Conservation (phyloP, 2,797 vertebrate genomes). For the Scyliorhinus canicula region DNA sequence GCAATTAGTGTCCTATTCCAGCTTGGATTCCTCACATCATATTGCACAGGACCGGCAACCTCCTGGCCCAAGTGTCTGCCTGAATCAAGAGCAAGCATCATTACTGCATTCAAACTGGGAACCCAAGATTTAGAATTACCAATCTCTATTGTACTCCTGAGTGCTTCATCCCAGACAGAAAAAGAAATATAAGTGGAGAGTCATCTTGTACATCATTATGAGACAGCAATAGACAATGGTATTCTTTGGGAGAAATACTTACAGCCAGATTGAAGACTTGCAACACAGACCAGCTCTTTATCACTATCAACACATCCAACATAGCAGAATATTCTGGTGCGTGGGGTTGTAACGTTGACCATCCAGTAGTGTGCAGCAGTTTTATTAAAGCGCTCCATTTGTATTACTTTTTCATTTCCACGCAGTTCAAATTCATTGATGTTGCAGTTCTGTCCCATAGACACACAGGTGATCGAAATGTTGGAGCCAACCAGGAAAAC, state of each 20-base stretch:
- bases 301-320: accelerated
- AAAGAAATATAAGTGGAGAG: neutral
- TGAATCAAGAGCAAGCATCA: neutral
- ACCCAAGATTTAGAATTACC: neutral
- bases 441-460: conserved; percentile 45
- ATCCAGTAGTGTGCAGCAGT: conserved; percentile 39
- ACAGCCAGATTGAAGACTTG: conserved; percentile 56
- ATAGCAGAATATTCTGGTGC: conserved; percentile 51
- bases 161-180: neutral
- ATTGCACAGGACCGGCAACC: neutral
- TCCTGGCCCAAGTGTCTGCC: neutral
- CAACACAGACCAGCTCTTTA: conserved; percentile 50
- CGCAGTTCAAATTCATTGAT: conserved; percentile 47
- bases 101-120: neutral
- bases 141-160: neutral
- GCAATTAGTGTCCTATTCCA: neutral
- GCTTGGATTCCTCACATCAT: neutral
- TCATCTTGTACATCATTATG: neutral
- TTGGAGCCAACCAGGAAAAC: conserved; percentile 54
- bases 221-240: neutral
- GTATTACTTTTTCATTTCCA: conserved; percentile 47
- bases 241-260: conserved; percentile 44
- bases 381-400: conserved; percentile 29
- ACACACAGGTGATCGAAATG: conserved; percentile 55
- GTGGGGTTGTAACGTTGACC: conserved; percentile 50